Evolutionary conservation across 2,113 vertebrate species (phyloP).

Genomic region (Capreolus pygargus): DNA sequence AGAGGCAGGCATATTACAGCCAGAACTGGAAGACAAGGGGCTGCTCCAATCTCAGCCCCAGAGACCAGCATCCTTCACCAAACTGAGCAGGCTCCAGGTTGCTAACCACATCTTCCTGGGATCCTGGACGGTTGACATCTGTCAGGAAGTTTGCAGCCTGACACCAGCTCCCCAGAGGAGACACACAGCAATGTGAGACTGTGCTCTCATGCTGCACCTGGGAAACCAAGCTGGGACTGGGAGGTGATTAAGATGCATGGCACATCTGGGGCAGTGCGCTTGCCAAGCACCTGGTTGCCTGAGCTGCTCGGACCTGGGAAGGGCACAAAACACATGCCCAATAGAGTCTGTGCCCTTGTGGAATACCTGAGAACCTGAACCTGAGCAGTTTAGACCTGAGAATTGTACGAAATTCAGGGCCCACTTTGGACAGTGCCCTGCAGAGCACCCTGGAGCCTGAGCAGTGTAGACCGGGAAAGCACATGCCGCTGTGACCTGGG

Average conservation of each 20-base stretch:
- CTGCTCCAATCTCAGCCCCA: not conserved
- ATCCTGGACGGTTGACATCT: not conserved
- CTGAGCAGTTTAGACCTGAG: not conserved
- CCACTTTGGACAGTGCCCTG: not conserved
- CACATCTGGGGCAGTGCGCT: not conserved
- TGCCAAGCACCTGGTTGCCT: not conserved
- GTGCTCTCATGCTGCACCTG: not conserved
- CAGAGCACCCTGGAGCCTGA: not conserved
- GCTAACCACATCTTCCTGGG: not conserved
- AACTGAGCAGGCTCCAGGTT: not conserved
- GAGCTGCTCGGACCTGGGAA: not conserved
- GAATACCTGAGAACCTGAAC: not conserved
- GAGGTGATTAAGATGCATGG: not conserved
- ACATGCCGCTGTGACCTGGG: not conserved
- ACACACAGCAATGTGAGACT: not conserved
- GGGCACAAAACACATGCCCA: not conserved
- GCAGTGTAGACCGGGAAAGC: not conserved
- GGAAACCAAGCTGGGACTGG: not conserved
- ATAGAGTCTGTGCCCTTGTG: not conserved
- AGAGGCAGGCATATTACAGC: not conserved
- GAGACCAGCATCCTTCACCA: not conserved
- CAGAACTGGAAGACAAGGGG: not conserved
- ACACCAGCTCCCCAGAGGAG: not conserved
- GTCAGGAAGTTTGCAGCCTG: not conserved
- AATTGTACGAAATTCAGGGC: not conserved